Evolutionary conservation across 2,888 invertebrate species (phyloP).

Genomic region (Camptogramma bilineatum): DNA sequence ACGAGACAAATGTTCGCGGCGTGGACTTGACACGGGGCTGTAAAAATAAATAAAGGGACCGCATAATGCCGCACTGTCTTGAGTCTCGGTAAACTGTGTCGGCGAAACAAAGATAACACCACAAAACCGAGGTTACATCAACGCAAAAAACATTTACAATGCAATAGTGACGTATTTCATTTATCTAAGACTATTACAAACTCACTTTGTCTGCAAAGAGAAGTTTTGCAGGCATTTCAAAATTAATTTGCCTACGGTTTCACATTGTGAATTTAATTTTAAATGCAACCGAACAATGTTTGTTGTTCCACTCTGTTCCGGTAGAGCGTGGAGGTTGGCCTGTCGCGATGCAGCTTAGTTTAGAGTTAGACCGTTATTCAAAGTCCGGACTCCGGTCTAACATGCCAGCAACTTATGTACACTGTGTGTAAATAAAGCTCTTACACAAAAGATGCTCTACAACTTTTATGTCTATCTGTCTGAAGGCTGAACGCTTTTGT

Average conservation of each 20-base stretch:
- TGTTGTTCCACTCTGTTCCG: constrained; percentile 1
- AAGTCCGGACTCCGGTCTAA: constrained; percentile 7
- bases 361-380: constrained; percentile 6
- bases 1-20: constrained; percentile 68
- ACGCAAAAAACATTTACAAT: too few species aligned
- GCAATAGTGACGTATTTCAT: not conserved
- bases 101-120: constrained; percentile 2
- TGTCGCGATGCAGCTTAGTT: constrained; percentile 7
- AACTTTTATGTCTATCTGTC: constrained; percentile 33
- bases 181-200: not conserved
- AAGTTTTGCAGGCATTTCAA: not conserved
- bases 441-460: constrained; percentile 27
- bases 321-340: not conserved
- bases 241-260: not conserved
- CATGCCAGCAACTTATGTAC: constrained; percentile 2
- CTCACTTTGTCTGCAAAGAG: not conserved
- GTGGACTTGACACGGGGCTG: constrained; percentile 70
- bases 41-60: constrained; percentile 72
- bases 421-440: constrained; percentile 19
- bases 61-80: constrained; percentile 49
- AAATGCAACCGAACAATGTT: not conserved
- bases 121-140: not conserved
- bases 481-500: constrained; percentile 36
- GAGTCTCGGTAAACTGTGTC: constrained; percentile 38
- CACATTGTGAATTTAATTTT: not conserved